These are phyloP conservation scores for Campaea margaritaria DNA, from an alignment of 2,888 invertebrate genomes.

Conservation along the genomic window DNA sequence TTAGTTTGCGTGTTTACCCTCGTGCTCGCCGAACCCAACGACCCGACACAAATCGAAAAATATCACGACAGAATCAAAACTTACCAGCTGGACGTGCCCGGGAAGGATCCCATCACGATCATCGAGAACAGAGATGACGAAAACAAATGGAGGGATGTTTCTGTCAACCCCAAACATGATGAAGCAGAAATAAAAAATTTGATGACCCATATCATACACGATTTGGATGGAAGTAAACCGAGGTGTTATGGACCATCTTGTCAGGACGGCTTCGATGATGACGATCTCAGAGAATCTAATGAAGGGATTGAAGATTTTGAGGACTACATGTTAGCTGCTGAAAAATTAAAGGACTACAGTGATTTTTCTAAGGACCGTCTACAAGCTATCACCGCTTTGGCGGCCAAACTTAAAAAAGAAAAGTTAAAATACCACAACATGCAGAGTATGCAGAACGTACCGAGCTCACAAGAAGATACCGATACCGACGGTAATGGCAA, in stretches of 20 bases:
- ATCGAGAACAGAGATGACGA: slow-evolving; percentile 75
- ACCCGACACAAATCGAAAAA: slow-evolving; percentile 67
- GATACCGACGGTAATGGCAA: slow-evolving; percentile 62
- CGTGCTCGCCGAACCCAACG: slow-evolving; percentile 61
- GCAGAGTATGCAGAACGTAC: slow-evolving; percentile 47
- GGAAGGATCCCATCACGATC: slow-evolving; percentile 84
- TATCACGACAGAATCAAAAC: slow-evolving; percentile 74
- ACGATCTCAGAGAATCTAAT: slow-evolving; percentile 60
- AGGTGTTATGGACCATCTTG: slow-evolving; percentile 81
- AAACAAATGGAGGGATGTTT: slow-evolving; percentile 56
- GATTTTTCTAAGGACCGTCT: slow-evolving; percentile 71
- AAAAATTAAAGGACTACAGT: slow-evolving; percentile 80
- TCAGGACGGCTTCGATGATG: slow-evolving; percentile 66
- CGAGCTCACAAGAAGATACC: slow-evolving; percentile 47
- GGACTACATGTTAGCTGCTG: slow-evolving; percentile 86
- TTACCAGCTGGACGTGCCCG: slow-evolving; percentile 84
- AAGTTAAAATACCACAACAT: slow-evolving; percentile 58
- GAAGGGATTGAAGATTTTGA: slow-evolving; percentile 85
- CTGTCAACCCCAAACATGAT: slow-evolving; percentile 52
- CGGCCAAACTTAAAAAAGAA: slow-evolving; percentile 79
- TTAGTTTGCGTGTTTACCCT: slow-evolving; percentile 64
- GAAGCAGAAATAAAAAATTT: slow-evolving; percentile 71
- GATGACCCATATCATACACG: slow-evolving; percentile 76
- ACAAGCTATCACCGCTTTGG: slow-evolving; percentile 75
- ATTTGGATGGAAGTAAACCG: slow-evolving; percentile 64